Conservation (phyloP, 92 coral and sea anemone genomes). For the Porites lobata region DNA sequence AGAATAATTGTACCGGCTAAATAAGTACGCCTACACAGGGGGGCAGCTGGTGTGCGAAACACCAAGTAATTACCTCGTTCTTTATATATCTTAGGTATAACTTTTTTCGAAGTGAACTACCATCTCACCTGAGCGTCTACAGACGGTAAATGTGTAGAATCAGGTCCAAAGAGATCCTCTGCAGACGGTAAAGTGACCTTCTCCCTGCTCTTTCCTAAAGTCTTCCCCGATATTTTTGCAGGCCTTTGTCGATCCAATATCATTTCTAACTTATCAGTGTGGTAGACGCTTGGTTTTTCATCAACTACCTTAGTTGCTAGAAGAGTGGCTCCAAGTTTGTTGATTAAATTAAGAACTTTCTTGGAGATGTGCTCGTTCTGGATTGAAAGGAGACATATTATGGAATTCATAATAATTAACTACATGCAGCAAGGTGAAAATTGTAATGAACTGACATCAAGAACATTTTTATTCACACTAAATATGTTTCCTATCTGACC, state of each 20-base stretch:
- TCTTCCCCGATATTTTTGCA: constrained; percentile 72
- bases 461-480: too few species aligned
- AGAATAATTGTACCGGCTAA: too few species aligned
- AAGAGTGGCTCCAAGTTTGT: constrained; percentile 61
- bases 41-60: too few species aligned
- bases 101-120: background rate
- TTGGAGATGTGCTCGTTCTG: constrained; percentile 65
- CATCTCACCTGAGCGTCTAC: constrained; percentile 82
- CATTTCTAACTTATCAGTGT: constrained; percentile 48
- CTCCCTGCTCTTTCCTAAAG: constrained; percentile 62
- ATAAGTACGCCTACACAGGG: too few species aligned
- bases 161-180: constrained; percentile 50
- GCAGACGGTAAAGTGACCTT: constrained; percentile 79
- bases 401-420: background rate
- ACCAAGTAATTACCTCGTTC: too few species aligned
- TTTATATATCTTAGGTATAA: too few species aligned
- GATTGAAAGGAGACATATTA: background rate
- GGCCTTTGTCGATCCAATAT: constrained; percentile 81
- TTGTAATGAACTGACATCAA: too few species aligned
- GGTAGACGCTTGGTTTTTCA: constrained; percentile 76
- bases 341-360: constrained; percentile 66
- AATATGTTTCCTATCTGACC: too few species aligned
- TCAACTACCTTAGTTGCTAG: constrained; percentile 74
- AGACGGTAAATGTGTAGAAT: constrained; percentile 19
- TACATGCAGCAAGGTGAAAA: too few species aligned